phyloP scores from a whole-genome alignment of 2,113 vertebrate species.

The Craseonycteris thonglongyai region DNA sequence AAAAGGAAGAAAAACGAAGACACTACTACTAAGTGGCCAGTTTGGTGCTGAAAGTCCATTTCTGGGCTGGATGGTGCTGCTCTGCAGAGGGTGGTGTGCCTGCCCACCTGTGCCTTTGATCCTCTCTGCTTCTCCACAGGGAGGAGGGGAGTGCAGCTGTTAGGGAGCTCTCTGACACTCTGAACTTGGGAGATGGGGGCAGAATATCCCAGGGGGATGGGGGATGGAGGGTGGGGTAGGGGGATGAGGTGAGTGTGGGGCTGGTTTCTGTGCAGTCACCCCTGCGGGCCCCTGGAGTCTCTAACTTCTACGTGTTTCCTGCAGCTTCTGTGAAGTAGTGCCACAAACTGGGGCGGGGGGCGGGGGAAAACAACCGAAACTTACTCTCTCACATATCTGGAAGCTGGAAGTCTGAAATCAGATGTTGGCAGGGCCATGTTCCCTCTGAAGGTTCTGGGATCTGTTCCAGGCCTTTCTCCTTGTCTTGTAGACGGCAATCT shows the following conservation, averaged over 20 bases:
- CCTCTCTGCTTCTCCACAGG: not conserved
- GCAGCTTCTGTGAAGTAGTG: no score
- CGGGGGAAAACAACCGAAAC: not conserved
- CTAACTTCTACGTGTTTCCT: not conserved
- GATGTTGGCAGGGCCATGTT: not conserved
- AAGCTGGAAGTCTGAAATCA: not conserved
- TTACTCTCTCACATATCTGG: not conserved
- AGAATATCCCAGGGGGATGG: not conserved
- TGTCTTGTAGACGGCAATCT: not conserved
- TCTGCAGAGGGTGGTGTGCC: not conserved
- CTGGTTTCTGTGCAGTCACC: not conserved
- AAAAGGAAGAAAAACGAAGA: not conserved
- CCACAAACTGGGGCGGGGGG: no score
- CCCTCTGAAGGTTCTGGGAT: not conserved
- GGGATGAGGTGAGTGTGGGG: no score
- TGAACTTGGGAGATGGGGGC: not conserved
- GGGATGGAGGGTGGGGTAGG: no score
- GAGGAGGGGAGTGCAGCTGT: not conserved
- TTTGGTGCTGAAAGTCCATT: not conserved
- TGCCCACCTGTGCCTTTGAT: not conserved
- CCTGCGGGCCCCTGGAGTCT: not conserved
- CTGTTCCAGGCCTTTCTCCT: not conserved
- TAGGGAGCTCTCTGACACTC: not conserved
- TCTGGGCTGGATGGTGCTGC: not conserved
- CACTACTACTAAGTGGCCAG: accelerated